A percentile compares a stretch with the other conserved stretches of the same genome.
Conservation (phyloP, 1,140 invertebrate species). For the Ceratoteleas bidentatus region DNA sequence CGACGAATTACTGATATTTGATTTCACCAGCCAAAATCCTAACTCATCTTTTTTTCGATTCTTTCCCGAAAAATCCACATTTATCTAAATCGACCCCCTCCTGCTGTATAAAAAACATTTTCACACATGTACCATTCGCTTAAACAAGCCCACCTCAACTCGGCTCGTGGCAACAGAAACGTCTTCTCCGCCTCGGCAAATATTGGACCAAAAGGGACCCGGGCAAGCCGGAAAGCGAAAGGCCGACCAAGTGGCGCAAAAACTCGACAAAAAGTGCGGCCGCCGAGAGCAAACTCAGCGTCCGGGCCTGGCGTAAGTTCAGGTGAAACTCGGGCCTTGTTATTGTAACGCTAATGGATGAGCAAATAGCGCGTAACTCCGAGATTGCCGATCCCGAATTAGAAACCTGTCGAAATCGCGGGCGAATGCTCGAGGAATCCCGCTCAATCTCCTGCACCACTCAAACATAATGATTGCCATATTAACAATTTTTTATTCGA, state of each 20-base stretch:
- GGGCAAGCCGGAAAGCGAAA: too few species aligned
- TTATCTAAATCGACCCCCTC: too few species aligned
- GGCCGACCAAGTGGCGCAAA: too few species aligned
- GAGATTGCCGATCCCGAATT: conserved; percentile 42
- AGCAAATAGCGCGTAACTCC: conserved; percentile 63
- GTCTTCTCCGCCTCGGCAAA: conserved; percentile 48
- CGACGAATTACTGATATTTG: too few species aligned
- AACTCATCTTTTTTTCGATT: too few species aligned
- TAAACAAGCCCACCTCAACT: conserved; percentile 56
- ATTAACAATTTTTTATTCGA: too few species aligned
- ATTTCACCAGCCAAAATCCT: too few species aligned
- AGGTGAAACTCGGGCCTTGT: conserved; percentile 61
- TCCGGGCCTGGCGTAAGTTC: conserved; percentile 54
- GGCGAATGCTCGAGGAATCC: conserved; percentile 28
- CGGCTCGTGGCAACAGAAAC: conserved; percentile 60
- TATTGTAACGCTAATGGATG: conserved; percentile 71
- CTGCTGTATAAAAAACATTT: conserved; percentile 37
- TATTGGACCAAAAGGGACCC: conserved; percentile 47
- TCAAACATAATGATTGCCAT: not conserved
- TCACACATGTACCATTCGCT: conserved; percentile 53
- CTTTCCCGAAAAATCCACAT: too few species aligned
- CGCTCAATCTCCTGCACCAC: not conserved
- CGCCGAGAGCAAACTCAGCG: conserved; percentile 40
- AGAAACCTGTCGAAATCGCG: conserved; percentile 50
- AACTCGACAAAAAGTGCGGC: too few species aligned